These are phyloP conservation scores for Galerucella calmariensis DNA, from an alignment of 2,888 invertebrate species.

Conservation along the genomic window DNA sequence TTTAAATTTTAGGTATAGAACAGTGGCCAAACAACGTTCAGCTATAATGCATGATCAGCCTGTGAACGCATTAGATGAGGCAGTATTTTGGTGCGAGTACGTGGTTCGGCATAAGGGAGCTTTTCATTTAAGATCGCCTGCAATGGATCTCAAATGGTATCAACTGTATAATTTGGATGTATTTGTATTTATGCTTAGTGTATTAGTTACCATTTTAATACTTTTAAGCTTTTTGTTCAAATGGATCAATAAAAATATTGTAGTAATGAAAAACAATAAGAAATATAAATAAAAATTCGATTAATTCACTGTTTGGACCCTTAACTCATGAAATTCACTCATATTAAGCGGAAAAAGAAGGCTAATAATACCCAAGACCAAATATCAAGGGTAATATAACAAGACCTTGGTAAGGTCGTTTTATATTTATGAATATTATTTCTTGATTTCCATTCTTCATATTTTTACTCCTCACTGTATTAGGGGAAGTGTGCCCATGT, in stretches of 20 bases:
- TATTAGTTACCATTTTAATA: background rate
- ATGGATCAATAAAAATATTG: background rate
- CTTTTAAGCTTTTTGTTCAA: background rate
- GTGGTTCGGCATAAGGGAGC: slow-evolving; percentile 38
- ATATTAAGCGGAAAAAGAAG: too few species aligned
- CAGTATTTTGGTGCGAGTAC: slow-evolving; percentile 44
- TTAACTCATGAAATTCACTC: too few species aligned
- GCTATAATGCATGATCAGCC: slow-evolving; percentile 35
- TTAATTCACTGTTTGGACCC: too few species aligned
- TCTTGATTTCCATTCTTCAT: too few species aligned
- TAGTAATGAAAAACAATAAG: background rate
- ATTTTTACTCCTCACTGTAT: too few species aligned
- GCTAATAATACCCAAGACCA: too few species aligned
- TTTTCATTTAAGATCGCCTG: slow-evolving; percentile 38
- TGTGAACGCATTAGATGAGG: slow-evolving; percentile 39
- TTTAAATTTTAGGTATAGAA: slow-evolving; percentile 33
- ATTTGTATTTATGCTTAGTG: slow-evolving; percentile 13
- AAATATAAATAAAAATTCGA: slow-evolving; percentile 2
- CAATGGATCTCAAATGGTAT: slow-evolving; percentile 42
- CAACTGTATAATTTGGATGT: slow-evolving; percentile 43
- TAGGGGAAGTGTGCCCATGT: too few species aligned
- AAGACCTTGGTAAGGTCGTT: too few species aligned
- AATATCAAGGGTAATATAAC: too few species aligned
- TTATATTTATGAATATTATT: too few species aligned
- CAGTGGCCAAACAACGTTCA: slow-evolving; percentile 33